Percentiles rank a stretch among this genome's conserved stretches.
These are phyloP conservation scores for Emydura subglobosa DNA, from an alignment of 2,113 vertebrate species.

Conservation along the genomic window DNA sequence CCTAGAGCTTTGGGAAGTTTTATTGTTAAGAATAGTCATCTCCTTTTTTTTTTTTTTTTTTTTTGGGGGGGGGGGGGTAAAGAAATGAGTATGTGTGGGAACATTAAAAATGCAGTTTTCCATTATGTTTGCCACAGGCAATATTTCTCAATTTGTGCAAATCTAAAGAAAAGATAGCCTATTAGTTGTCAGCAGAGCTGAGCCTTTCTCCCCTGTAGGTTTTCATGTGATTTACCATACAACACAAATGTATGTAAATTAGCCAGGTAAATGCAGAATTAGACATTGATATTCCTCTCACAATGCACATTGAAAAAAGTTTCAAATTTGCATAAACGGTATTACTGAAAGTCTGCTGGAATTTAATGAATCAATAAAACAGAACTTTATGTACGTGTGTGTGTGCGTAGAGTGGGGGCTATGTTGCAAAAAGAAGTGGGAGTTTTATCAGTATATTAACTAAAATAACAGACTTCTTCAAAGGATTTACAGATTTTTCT, in stretches of 20 bases:
- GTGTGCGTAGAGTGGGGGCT: neutral
- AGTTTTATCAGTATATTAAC: conserved; percentile 41
- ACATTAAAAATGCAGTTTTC: conserved; percentile 81
- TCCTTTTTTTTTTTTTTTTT: conserved; percentile 58
- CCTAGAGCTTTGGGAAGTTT: conserved; percentile 62
- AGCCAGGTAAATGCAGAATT: conserved; percentile 75
- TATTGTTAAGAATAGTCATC: conserved; percentile 74
- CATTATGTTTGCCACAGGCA: conserved; percentile 78
- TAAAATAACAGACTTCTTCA: conserved; percentile 45
- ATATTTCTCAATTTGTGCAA: conserved; percentile 80
- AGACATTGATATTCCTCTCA: conserved; percentile 78
- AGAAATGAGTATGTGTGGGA: conserved; percentile 68
- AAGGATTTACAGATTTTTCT: conserved; percentile 26
- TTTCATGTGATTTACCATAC: conserved; percentile 69
- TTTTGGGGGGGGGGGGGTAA: conserved; percentile 2
- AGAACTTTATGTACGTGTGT: conserved; percentile 4
- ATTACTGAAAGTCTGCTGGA: conserved; percentile 78
- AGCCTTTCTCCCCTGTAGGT: conserved; percentile 69
- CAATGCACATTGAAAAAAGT: conserved; percentile 70
- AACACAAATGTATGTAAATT: conserved; percentile 78
- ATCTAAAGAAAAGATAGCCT: conserved; percentile 77
- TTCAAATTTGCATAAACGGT: conserved; percentile 75
- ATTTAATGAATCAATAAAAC: conserved; percentile 83
- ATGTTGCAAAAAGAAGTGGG: neutral
- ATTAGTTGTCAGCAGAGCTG: conserved; percentile 74